Conservation (phyloP, 2,113 vertebrate genomes). For the Psittacus erithacus region DNA sequence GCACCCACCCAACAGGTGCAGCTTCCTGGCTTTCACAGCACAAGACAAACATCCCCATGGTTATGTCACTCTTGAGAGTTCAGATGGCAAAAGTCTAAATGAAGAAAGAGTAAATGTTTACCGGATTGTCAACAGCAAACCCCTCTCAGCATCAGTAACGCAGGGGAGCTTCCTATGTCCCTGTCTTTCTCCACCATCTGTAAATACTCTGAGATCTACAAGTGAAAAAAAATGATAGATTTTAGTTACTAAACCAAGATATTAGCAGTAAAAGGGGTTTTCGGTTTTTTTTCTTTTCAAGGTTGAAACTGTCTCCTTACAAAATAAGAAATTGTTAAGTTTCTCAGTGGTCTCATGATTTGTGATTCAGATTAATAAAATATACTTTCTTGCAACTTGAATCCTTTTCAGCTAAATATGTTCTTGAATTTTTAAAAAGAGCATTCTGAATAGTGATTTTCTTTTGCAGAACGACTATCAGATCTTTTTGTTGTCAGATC, state of each 20-base stretch:
- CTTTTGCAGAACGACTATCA: not conserved
- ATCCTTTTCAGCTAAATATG: not conserved
- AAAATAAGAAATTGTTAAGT: not conserved
- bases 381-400: not conserved
- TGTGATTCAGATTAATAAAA: not conserved
- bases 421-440: not conserved
- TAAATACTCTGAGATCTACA: not conserved
- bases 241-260: not conserved
- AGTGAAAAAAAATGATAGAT: not conserved
- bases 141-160: not conserved
- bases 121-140: not conserved
- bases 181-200: not conserved
- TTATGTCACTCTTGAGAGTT: not conserved
- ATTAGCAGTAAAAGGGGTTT: not conserved
- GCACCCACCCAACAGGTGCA: not conserved
- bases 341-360: not conserved
- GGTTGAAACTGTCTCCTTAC: not conserved
- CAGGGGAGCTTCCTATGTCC: not conserved
- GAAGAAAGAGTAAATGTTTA: not conserved
- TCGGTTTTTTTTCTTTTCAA: not conserved
- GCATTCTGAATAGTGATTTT: not conserved
- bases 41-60: fast-evolving
- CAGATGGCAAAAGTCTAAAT: not conserved
- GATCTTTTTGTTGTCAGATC: not conserved
- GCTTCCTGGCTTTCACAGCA: not conserved